Percentiles rank a stretch among this genome's conserved stretches.
Conservation (phyloP, 2,797 vertebrate genomes). For the Pteronotus mesoamericanus region DNA sequence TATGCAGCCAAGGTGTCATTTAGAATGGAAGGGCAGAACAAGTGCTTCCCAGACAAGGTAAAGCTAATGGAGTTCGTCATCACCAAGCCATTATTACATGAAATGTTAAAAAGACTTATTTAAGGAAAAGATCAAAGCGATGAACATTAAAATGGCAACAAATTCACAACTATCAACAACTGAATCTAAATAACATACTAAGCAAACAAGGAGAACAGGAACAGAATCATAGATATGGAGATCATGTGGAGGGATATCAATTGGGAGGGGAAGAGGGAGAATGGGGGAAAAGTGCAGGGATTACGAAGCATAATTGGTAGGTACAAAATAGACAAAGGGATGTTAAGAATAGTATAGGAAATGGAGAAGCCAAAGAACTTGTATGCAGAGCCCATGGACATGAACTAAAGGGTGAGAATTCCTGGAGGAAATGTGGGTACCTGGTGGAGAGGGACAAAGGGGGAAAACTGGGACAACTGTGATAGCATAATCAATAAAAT, state of each 20-base stretch:
- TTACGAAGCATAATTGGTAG: background rate
- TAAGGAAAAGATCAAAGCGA: background rate
- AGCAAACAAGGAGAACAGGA: background rate
- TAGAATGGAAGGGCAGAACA: background rate
- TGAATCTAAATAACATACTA: background rate
- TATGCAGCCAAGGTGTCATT: background rate
- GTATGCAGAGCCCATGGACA: background rate
- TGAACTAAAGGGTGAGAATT: background rate
- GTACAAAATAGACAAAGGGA: background rate
- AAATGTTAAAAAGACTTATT: background rate
- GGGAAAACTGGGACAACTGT: background rate
- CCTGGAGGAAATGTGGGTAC: background rate
- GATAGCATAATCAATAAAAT: background rate
- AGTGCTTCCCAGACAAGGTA: background rate
- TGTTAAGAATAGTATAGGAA: background rate
- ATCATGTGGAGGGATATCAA: background rate
- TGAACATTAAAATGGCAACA: background rate
- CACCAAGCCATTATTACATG: background rate
- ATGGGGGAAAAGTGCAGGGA: background rate
- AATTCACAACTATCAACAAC: background rate
- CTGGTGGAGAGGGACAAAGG: background rate
- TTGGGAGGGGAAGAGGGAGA: background rate
- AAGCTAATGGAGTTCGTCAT: background rate
- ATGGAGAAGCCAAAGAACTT: background rate
- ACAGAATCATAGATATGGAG: background rate